Percentiles rank a stretch among this genome's conserved stretches.
These are phyloP conservation scores for Cossypha polioptera DNA, from an alignment of 2,797 vertebrate species.

Conservation along the genomic window DNA sequence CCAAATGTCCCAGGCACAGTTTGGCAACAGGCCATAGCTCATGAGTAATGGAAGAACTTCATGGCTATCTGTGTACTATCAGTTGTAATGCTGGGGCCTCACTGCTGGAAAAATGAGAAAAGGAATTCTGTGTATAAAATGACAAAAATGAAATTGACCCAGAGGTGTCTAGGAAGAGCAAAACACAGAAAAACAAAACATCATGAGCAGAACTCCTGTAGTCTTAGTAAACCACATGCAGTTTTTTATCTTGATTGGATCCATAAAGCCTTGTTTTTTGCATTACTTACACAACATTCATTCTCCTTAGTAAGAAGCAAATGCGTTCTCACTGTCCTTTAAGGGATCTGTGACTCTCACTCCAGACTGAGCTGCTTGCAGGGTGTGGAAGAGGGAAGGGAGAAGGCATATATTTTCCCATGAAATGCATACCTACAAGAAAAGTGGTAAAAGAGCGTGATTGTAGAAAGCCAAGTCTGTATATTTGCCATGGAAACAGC, in stretches of 20 bases:
- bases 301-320: neutral
- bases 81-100: neutral
- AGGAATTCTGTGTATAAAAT: neutral
- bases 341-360: neutral
- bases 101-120: neutral
- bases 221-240: neutral
- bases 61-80: neutral
- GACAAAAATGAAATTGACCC: fast-evolving
- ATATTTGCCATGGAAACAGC: slow-evolving; percentile 57
- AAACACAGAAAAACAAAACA: neutral
- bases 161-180: neutral
- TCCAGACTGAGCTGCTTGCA: neutral
- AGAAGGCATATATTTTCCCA: neutral
- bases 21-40: neutral
- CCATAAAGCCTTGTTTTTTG: neutral
- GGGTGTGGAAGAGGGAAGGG: neutral
- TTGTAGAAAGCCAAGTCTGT: neutral
- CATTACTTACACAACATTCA: fast-evolving
- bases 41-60: neutral
- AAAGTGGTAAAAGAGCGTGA: neutral
- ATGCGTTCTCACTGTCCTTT: neutral
- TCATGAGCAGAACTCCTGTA: neutral
- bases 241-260: neutral
- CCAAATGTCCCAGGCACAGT: neutral
- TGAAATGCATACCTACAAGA: neutral